Evolutionary conservation across 2,113 vertebrate genomes (phyloP).

Genomic region (Polyodon spathula): DNA sequence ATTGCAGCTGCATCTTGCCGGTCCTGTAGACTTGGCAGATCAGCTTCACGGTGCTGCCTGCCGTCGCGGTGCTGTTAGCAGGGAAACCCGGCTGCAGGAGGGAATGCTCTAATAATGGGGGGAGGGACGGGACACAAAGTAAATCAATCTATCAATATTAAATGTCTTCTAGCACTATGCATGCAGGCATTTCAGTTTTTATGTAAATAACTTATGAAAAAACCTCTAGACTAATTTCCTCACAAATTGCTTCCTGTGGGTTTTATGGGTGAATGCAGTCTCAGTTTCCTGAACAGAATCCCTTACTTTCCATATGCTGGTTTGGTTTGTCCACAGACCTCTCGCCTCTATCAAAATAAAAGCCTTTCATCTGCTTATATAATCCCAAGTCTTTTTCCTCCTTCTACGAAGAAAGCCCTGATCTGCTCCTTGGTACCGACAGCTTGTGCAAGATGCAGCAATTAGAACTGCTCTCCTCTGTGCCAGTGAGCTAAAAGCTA

Average conservation of each 20-base stretch:
- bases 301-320: background rate
- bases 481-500: conserved; percentile 18
- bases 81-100: conserved; percentile 79
- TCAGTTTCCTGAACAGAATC: conserved; percentile 31
- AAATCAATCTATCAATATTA: too few species aligned
- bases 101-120: conserved; percentile 58
- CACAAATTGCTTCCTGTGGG: conserved; percentile 52
- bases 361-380: too few species aligned
- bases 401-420: too few species aligned
- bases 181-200: conserved; percentile 33
- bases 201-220: conserved; percentile 21
- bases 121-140: too few species aligned
- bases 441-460: too few species aligned
- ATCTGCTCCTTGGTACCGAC: too few species aligned
- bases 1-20: conserved; percentile 80
- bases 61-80: conserved; percentile 71
- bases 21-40: conserved; percentile 84
- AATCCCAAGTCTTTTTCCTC: too few species aligned
- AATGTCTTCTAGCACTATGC: too few species aligned
- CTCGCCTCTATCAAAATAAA: too few species aligned
- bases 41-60: conserved; percentile 71
- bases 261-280: conserved; percentile 45
- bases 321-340: too few species aligned
- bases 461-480: too few species aligned
- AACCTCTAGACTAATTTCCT: conserved; percentile 50